Conservation (phyloP, 2,888 invertebrate species). For the Ypsolopha scabrella region DNA sequence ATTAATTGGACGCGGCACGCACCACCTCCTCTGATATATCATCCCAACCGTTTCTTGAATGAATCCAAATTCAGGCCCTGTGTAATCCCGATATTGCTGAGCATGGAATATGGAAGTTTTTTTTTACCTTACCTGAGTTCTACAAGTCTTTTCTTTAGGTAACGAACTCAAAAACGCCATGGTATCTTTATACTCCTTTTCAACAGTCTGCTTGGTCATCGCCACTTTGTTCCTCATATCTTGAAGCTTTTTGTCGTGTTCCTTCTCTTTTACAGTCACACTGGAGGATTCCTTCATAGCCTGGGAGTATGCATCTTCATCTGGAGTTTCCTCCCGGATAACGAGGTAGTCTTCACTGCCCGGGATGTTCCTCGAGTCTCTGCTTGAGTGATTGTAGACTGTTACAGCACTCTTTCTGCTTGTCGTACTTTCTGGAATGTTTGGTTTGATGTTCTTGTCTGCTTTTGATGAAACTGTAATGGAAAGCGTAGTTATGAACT, state of each 20-base stretch:
- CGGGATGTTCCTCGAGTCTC: conserved; percentile 20
- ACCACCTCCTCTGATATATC: no score
- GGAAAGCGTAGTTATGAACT: not conserved
- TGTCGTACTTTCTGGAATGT: conserved; percentile 13
- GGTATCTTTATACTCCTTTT: conserved; percentile 57
- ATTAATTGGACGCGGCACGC: no score
- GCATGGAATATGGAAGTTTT: no score
- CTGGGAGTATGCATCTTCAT: conserved; percentile 51
- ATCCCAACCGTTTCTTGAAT: no score
- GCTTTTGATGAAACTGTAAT: conserved; percentile 24
- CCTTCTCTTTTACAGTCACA: conserved; percentile 15
- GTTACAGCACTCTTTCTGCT: conserved; percentile 17
- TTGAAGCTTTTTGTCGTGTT: conserved; percentile 19
- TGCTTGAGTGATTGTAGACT: conserved; percentile 48
- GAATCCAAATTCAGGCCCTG: no score
- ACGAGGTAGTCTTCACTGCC: conserved; percentile 1
- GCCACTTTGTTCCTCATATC: conserved; percentile 45
- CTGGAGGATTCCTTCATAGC: conserved; percentile 35
- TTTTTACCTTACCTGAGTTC: no score
- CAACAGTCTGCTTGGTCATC: conserved; percentile 75
- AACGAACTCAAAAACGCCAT: conserved; percentile 49
- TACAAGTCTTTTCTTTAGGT: conserved; percentile 31
- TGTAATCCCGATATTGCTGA: no score
- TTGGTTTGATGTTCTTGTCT: conserved; percentile 17
- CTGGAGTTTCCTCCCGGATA: conserved; percentile 26